Percentiles rank a stretch among this genome's conserved stretches.
Evolutionary conservation across 2,888 invertebrate genomes (phyloP).

Genomic region (Argyresthia goedartella): DNA sequence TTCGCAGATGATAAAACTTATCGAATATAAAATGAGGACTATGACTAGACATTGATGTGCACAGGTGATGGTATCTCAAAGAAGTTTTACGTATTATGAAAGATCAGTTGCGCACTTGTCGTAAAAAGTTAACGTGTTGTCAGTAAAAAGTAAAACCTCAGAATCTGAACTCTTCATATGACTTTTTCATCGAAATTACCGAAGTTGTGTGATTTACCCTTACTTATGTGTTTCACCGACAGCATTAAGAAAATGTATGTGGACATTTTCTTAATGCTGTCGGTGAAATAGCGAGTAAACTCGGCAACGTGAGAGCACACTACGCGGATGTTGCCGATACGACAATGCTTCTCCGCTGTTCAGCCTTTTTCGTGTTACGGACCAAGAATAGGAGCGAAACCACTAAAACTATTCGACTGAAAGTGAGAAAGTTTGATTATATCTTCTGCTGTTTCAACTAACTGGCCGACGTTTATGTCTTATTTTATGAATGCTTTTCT

Average conservation of each 20-base stretch:
- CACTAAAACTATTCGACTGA: constrained; percentile 45
- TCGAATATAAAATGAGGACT: background rate
- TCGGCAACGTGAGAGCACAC: constrained; percentile 22
- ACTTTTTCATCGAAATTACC: constrained; percentile 22
- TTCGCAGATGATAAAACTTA: background rate
- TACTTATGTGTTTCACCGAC: too few relatives aligned
- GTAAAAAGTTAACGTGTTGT: background rate
- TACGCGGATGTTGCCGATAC: constrained; percentile 53
- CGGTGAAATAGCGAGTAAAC: constrained; percentile 21
- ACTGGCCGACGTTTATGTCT: too few relatives aligned
- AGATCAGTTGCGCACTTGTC: constrained; percentile 1
- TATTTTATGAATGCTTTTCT: too few relatives aligned
- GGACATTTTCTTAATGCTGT: constrained; percentile 31
- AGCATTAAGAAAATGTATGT: too few relatives aligned
- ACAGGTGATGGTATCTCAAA: background rate
- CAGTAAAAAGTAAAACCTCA: constrained; percentile 3
- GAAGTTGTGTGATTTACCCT: constrained; percentile 17
- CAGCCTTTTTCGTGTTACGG: constrained; percentile 63
- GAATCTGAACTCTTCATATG: constrained; percentile 6
- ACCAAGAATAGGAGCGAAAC: background rate
- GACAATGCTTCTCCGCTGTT: constrained; percentile 26
- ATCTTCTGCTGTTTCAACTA: constrained; percentile 9
- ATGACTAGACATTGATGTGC: background rate
- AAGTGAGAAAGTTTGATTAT: constrained; percentile 60
- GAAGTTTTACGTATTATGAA: constrained; percentile 3